These are phyloP conservation scores for Probosciger aterrimus DNA, from an alignment of 2,113 vertebrate genomes.

Conservation along the genomic window DNA sequence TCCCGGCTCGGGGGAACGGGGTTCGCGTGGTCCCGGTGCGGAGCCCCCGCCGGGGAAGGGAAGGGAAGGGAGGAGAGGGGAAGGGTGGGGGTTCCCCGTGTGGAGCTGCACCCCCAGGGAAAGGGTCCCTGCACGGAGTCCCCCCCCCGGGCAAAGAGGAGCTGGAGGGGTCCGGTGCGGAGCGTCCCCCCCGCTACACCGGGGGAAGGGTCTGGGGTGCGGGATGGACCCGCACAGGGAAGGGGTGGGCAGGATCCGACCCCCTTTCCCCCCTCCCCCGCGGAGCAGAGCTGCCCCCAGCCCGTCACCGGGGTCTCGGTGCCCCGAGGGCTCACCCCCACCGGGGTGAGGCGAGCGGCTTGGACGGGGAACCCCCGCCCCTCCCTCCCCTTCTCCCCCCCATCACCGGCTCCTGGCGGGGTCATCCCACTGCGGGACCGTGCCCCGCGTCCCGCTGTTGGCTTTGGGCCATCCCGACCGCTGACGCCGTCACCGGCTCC, in stretches of 20 bases:
- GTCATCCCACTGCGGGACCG: not conserved
- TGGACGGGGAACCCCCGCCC: not conserved
- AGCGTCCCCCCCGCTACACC: not conserved
- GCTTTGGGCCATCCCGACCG: not conserved
- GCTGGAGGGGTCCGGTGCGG: too few species aligned
- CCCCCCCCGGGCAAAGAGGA: not conserved
- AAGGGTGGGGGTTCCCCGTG: not conserved
- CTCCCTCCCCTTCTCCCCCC: not conserved
- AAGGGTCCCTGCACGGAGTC: not conserved
- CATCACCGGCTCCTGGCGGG: not conserved
- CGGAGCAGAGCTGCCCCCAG: not conserved
- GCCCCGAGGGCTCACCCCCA: not conserved
- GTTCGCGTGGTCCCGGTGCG: not conserved
- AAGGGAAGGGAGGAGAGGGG: too few species aligned
- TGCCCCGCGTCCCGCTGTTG: not conserved
- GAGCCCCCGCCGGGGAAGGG: not conserved
- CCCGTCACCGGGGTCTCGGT: not conserved
- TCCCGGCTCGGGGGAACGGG: too few species aligned
- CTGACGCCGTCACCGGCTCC: not conserved
- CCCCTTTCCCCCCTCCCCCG: too few species aligned
- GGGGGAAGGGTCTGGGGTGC: not conserved
- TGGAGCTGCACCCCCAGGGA: not conserved
- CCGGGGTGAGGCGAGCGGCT: not conserved
- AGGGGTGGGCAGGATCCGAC: not conserved
- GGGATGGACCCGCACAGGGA: not conserved